phyloP scores from a whole-genome alignment of 2,113 vertebrate species.

The Sapayoa aenigma region DNA sequence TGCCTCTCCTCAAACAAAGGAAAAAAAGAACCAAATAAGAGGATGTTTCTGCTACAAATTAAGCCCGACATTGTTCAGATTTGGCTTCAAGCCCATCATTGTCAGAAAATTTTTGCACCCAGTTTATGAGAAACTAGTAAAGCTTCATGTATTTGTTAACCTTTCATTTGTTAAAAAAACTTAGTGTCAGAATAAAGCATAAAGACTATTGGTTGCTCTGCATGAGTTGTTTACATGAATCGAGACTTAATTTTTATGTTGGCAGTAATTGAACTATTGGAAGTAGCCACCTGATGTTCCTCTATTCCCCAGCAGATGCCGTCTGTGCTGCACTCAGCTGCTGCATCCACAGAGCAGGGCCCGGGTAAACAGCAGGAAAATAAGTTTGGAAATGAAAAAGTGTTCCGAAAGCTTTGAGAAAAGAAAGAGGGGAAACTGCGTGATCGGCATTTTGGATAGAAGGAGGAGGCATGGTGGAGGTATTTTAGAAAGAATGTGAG shows the following conservation, averaged over 20 bases:
- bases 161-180: neutral
- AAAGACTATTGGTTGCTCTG: neutral
- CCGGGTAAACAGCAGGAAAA: neutral
- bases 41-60: neutral
- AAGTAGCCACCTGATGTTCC: neutral
- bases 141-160: neutral
- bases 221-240: neutral
- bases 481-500: neutral
- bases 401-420: neutral
- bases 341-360: neutral
- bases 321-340: neutral
- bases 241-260: neutral
- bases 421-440: neutral
- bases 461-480: neutral
- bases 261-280: fast-evolving
- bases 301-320: slow-evolving; percentile 39
- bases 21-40: neutral
- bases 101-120: neutral
- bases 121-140: neutral
- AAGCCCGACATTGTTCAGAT: slow-evolving; percentile 4
- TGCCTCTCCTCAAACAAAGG: neutral
- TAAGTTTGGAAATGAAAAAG: neutral
- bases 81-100: slow-evolving; percentile 34
- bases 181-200: neutral
- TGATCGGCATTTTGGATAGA: neutral